A percentile compares a stretch with the other conserved stretches of the same genome.
phyloP scores from a whole-genome alignment of 1,140 invertebrate genomes.

The Tetragnatha versicolor region DNA sequence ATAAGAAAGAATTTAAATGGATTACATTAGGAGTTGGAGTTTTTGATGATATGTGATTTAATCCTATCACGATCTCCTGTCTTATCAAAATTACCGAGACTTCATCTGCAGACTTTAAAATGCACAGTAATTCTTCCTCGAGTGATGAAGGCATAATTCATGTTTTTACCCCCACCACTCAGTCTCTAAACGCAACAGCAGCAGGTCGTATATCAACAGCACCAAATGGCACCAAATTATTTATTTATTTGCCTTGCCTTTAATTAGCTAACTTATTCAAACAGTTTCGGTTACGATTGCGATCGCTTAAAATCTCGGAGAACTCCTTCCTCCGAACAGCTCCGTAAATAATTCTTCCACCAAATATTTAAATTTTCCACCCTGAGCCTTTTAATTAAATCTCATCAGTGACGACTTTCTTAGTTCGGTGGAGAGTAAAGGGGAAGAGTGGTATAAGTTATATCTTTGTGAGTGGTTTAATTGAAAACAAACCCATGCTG shows the following conservation, averaged over 20 bases:
- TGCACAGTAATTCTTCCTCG: no score
- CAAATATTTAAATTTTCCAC: conserved; percentile 55
- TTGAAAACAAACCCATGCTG: no score
- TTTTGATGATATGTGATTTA: no score
- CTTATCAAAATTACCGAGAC: not conserved
- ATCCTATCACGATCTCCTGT: not conserved
- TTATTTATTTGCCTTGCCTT: conserved; percentile 43
- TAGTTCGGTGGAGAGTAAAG: not conserved
- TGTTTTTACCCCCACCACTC: no score
- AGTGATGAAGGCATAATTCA: no score
- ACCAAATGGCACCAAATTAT: conserved; percentile 7
- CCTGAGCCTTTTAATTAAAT: conserved; percentile 50
- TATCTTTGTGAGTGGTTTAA: no score
- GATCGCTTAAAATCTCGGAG: conserved; percentile 37
- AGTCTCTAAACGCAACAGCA: no score
- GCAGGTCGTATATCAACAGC: not conserved
- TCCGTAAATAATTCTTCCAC: conserved; percentile 54
- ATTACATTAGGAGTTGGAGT: no score
- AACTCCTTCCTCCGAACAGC: not conserved
- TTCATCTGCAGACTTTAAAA: no score
- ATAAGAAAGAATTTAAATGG: no score
- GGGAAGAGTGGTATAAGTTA: not conserved
- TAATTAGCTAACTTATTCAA: conserved; percentile 55
- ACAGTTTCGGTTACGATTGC: conserved; percentile 45
- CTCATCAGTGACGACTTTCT: conserved; percentile 34